Conservation (phyloP, 2,888 invertebrate species). For the Apocheima hispidaria region DNA sequence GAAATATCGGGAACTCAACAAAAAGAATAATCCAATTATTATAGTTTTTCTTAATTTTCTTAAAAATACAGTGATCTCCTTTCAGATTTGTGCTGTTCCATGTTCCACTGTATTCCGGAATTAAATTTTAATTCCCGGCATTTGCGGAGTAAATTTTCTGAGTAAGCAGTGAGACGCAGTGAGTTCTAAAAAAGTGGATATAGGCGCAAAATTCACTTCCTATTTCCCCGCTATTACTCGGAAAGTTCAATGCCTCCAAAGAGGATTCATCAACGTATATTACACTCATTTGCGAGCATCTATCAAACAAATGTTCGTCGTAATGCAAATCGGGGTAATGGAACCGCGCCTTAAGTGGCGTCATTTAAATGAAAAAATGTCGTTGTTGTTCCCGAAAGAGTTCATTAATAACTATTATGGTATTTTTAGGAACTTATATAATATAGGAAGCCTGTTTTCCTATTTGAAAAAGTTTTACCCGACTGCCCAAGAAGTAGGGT, state of each 20-base stretch:
- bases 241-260: constrained; percentile 23
- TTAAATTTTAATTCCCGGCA: too few species aligned
- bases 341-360: constrained; percentile 30
- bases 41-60: too few species aligned
- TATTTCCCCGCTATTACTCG: not conserved
- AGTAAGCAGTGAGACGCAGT: too few species aligned
- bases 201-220: not conserved
- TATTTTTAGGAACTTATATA: not conserved
- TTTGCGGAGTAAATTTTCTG: too few species aligned
- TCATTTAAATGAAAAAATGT: constrained; percentile 27
- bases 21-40: too few species aligned
- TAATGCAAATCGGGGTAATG: constrained; percentile 28
- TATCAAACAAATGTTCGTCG: constrained; percentile 27
- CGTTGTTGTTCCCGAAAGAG: constrained; percentile 2
- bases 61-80: too few species aligned
- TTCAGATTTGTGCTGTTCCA: too few species aligned
- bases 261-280: constrained; percentile 25
- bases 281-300: constrained; percentile 22
- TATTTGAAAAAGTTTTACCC: too few species aligned
- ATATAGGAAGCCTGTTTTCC: too few species aligned
- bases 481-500: too few species aligned
- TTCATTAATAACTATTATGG: constrained; percentile 1
- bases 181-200: constrained; percentile 1
- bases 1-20: too few species aligned
- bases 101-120: too few species aligned